These are phyloP conservation scores for Temnothorax rugatulus DNA, from an alignment of 2,888 invertebrate genomes.

Conservation along the genomic window DNA sequence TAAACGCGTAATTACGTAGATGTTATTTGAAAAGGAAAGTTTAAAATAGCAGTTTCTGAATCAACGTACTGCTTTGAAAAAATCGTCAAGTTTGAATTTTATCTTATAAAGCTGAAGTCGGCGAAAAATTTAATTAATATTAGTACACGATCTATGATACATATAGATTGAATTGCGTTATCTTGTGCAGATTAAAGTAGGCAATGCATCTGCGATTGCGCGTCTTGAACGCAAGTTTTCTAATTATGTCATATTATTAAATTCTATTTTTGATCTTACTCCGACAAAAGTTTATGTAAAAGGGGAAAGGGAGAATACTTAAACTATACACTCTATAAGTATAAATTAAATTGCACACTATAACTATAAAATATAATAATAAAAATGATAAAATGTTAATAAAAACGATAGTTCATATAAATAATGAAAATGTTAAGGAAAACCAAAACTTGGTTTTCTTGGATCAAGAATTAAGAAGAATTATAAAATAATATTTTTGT, in stretches of 20 bases:
- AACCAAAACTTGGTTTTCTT: background rate
- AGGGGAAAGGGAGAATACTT: too few species aligned
- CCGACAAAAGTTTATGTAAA: too few species aligned
- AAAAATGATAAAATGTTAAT: too few species aligned
- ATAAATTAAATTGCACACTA: too few species aligned
- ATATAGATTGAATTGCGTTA: too few species aligned
- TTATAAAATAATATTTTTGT: background rate
- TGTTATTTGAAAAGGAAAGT: background rate
- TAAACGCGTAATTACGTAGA: background rate
- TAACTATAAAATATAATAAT: too few species aligned
- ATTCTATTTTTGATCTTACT: too few species aligned
- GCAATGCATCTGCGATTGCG: too few species aligned
- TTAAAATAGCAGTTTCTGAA: background rate
- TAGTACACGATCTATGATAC: background rate
- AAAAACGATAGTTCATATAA: background rate
- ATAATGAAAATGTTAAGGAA: background rate
- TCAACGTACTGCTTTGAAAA: background rate
- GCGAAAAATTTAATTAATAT: background rate
- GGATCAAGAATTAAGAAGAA: background rate
- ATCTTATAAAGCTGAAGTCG: background rate
- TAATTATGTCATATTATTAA: too few species aligned
- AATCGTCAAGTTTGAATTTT: background rate
- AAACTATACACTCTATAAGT: too few species aligned
- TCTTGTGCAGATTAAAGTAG: too few species aligned
- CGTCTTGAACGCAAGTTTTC: too few species aligned